Evolutionary conservation across 2,113 vertebrate species (phyloP), one percentile per base, ranked within the genome.

Genomic region (Vombatus ursinus): DNA sequence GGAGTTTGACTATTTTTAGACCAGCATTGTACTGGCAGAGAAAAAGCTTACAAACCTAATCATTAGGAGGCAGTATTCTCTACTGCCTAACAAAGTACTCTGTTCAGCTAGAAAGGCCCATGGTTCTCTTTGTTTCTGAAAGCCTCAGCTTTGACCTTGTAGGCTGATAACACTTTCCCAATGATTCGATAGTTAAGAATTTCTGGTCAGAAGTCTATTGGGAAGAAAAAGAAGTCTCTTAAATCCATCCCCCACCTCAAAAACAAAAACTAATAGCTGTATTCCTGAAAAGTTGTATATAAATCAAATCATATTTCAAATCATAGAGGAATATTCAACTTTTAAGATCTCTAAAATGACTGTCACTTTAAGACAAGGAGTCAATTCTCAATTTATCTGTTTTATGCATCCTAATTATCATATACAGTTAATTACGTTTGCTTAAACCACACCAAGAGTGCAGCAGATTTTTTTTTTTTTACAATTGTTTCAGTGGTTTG

Each of bases 1-100:
- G 94, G 93, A 90, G 47, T 44, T 10, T 89, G 94, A 57, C 90
- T 97, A 93, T 93, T 97, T 97, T 96, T 92, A 95, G 95, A 52
- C 53, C 49, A 96, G 89, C 48, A 3, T 93, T 91, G 14, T 31
- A 37, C 84, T 95, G 52, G 96, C 12, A 96, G 48, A 89, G n/a
- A 68, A 84, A 84, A 84, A 44, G 19, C 77, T 97, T 44, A 94
- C 61, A 96, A 96, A 68, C 26, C 0, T 0, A 28, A 90, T 90
- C 68, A 90, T 25, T 26, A 95, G 28, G 95, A 10, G 50, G 92
- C 37, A 89, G 84, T 1, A 3, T 93, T 50, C 92, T 94, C 90
- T 48, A 24, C 52, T 92, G 54, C 0, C 2, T 26, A 90, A 9
- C 3, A 8, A 93, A 95, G 89, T 50, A 10, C 48, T 92, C 19